Evolutionary conservation across 2,797 vertebrate species (phyloP), one percentile per base, ranked within the genome.

Genomic region (Xiphophorus birchmanni): DNA sequence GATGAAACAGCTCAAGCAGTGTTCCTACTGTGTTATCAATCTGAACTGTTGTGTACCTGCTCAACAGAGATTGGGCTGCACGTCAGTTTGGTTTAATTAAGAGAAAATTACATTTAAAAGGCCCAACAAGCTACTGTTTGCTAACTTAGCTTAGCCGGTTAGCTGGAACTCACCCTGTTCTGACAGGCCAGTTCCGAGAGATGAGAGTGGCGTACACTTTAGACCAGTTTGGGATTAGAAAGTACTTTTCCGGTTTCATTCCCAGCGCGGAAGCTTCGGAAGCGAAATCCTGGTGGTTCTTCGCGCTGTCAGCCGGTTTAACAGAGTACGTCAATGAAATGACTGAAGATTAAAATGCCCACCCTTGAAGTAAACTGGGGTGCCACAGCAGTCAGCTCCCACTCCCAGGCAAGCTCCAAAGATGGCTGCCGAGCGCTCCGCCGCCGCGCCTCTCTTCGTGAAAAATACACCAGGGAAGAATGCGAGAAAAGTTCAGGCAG

Each of bases 351-450:
- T 90, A 87, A 94, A 95, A 94, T 94, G 93, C 93, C 94, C 95
- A 95, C 94, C 93, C 94, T 94, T 93, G 88, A 92, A 94, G 93
- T 95, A 91, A 72, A 90, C 88, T 90, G 84, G 92, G 92, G 92
- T 91, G 93, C 93, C 94, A 89, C 89, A 88, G 82, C 50, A 90
- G 91, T 91, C 91, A 86, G 82, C 84, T 94, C 91, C 92, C 94
- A 94, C 92, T 94, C 91, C 93, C 91, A 93, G 91, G 87, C 92
- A 90, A 89, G 79, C 93, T 63, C 88, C 91, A 94, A 96, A 96
- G 95, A 96, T 96, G 96, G 96, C 96, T 88, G 95, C 95, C 94
- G 93, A 88, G 80, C 84, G 90, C 84, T 95, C 89, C 91, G 77
- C 94, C 91, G 93, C 90, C 94, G 92, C 94, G 92, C 95, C 94